Percentiles rank a stretch among this genome's conserved stretches.
phyloP scores from a whole-genome alignment of 2,113 vertebrate genomes.

The Menidia beryllina region DNA sequence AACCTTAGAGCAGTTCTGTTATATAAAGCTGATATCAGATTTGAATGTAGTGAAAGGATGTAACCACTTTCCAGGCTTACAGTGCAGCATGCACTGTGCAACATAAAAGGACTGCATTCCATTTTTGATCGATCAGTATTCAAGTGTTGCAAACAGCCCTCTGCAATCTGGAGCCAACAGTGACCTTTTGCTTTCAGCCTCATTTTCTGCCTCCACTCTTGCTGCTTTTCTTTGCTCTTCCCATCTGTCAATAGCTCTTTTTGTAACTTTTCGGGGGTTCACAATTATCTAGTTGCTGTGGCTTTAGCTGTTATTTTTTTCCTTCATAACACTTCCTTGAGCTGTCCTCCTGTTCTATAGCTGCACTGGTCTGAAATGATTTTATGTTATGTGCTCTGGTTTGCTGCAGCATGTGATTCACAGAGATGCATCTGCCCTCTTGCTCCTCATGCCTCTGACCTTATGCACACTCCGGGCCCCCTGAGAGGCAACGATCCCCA shows the following conservation, averaged over 20 bases:
- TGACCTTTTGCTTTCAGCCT: conserved; percentile 61
- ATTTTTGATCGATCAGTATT: conserved; percentile 46
- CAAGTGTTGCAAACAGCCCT: conserved; percentile 18
- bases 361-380: not conserved
- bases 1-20: no score
- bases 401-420: conserved; percentile 31
- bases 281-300: not conserved
- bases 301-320: not conserved
- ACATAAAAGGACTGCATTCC: conserved; percentile 15
- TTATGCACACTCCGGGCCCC: conserved; percentile 39
- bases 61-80: conserved; percentile 8
- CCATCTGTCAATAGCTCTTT: conserved; percentile 23
- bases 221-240: conserved; percentile 12
- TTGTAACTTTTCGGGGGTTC: not conserved
- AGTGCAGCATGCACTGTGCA: conserved; percentile 5
- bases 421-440: conserved; percentile 39
- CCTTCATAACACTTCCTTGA: not conserved
- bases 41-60: conserved; percentile 23
- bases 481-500: conserved; percentile 40
- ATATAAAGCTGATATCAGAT: conserved; percentile 22
- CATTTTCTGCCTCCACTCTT: conserved; percentile 36
- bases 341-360: not conserved
- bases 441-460: conserved; percentile 8
- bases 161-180: conserved; percentile 35
- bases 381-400: conserved; percentile 13